These are phyloP conservation scores for Chloropsis cyanopogon DNA, from an alignment of 2,113 vertebrate species.

Conservation along the genomic window DNA sequence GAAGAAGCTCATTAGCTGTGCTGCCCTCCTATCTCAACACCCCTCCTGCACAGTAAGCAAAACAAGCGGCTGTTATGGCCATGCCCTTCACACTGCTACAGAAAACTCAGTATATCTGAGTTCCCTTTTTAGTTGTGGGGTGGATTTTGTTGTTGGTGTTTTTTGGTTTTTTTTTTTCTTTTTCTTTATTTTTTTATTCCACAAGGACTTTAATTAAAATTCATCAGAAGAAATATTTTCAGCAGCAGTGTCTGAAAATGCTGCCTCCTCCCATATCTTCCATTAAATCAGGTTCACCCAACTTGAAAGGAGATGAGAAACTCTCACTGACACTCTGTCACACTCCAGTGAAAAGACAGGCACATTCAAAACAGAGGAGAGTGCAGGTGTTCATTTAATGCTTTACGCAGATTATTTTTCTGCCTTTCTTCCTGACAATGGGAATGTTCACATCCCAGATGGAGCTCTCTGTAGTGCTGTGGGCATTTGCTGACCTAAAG, in stretches of 20 bases:
- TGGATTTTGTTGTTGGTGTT: too few species aligned
- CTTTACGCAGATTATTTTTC: constrained; percentile 20
- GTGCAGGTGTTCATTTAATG: constrained; percentile 56
- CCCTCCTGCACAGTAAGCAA: not conserved
- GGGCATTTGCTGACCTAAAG: constrained; percentile 36
- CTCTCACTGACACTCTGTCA: constrained; percentile 43
- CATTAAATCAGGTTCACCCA: constrained; percentile 56
- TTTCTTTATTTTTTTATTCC: not conserved
- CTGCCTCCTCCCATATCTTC: constrained; percentile 16
- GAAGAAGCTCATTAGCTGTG: not conserved
- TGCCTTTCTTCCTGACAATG: constrained; percentile 51
- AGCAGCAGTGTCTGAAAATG: not conserved
- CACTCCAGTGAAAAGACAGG: constrained; percentile 31
- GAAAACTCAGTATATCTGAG: not conserved
- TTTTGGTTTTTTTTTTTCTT: too few species aligned
- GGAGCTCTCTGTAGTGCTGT: constrained; percentile 25
- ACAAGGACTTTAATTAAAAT: constrained; percentile 52
- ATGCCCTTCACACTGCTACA: not conserved
- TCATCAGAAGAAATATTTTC: constrained; percentile 12
- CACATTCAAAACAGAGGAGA: constrained; percentile 13
- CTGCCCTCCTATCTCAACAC: not conserved
- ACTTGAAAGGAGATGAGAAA: constrained; percentile 50
- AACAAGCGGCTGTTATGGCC: not conserved
- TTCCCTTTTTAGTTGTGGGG: not conserved
- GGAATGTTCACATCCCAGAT: constrained; percentile 13